phyloP scores from a whole-genome alignment of 30 jellyfish, hydroid and myxozoan genomes.

The Aurelia sp. region DNA sequence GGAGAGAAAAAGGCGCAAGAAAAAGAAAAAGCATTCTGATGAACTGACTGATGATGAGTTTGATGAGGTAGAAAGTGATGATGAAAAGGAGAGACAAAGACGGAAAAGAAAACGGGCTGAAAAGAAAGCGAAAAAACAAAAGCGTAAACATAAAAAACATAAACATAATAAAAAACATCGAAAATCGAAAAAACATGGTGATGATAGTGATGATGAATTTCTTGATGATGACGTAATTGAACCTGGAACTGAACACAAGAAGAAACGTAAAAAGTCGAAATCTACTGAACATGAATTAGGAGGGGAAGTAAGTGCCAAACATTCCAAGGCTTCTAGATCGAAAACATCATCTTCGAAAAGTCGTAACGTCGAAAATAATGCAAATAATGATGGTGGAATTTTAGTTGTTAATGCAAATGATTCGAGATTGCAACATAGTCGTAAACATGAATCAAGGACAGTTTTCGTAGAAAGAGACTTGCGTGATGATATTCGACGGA shows the following conservation, averaged over 20 bases:
- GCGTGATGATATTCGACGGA: slow-evolving; percentile 31
- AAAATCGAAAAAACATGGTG: slow-evolving; percentile 58
- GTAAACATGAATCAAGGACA: slow-evolving; percentile 32
- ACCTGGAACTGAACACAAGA: slow-evolving; percentile 36
- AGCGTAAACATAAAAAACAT: slow-evolving; percentile 67
- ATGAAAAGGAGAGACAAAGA: slow-evolving; percentile 25
- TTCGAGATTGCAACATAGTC: not conserved
- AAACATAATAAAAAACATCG: slow-evolving; percentile 74
- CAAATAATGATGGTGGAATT: not conserved
- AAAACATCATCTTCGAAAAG: not conserved
- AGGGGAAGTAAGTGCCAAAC: not conserved
- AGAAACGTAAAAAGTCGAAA: slow-evolving; percentile 1
- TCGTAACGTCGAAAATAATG: not conserved
- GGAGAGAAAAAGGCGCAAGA: slow-evolving; percentile 40
- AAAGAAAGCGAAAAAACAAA: slow-evolving; percentile 63
- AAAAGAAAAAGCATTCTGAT: slow-evolving; percentile 20
- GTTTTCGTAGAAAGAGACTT: slow-evolving; percentile 35
- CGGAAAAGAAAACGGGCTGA: slow-evolving; percentile 61
- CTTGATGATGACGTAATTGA: slow-evolving; percentile 34
- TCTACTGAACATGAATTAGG: slow-evolving; percentile 22
- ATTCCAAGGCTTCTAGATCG: slow-evolving; percentile 17
- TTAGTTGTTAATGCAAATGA: slow-evolving; percentile 18
- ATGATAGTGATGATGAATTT: slow-evolving; percentile 43
- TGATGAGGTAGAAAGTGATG: slow-evolving; percentile 6
- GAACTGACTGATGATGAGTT: slow-evolving; percentile 19